Evolutionary conservation across 2,797 vertebrate species (phyloP), one percentile per base, ranked within the genome.

Genomic region (Hirundo rustica): DNA sequence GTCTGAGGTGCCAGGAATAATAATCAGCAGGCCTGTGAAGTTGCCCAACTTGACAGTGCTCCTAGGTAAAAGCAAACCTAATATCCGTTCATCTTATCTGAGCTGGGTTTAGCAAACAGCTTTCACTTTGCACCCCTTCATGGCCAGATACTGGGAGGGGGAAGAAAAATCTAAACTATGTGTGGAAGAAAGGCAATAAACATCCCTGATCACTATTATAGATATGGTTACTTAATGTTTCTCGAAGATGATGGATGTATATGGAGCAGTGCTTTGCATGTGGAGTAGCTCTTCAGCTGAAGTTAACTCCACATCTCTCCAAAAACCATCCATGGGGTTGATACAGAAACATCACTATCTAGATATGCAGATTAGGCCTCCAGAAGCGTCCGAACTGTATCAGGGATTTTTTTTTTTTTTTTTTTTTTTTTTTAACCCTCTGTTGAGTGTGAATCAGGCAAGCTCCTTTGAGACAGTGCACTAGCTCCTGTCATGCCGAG

Each of bases 101-200:
- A 70, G 29, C 40, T 66, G 44, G 16, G 36, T 81, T 89, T 92
- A 84, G 79, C 67, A 88, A 95, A 80, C 38, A 84, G 62, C 27
- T 90, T 90, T 88, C 76, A 36, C 48, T 90, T 60, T 65, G 70
- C 66, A 84, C 7, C 23, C 30, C 83, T 91, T 95, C 82, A 67
- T 45, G n/a, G 60, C 40, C 62, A 88, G 60, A 64, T 19, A 76
- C 9, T 13, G 47, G 19, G 19, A 60, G 18, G 1, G 6, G 16
- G 7, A 30, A 55, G 62, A n/a, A 40, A 18, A 30, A 3, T 5
- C 40, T 58, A 29, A 90, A 32, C 40, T 61, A 3, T 34, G 29
- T 40, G 62, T 82, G 38, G 64, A 86, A 86, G 19, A 80, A 88
- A 84, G 18, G 47, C 38, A 95, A 64, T 42, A 45, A 84, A 42